Base-by-base conservation (phyloP, 2,888 invertebrate species). In the Periphyllus acericola region DNA sequence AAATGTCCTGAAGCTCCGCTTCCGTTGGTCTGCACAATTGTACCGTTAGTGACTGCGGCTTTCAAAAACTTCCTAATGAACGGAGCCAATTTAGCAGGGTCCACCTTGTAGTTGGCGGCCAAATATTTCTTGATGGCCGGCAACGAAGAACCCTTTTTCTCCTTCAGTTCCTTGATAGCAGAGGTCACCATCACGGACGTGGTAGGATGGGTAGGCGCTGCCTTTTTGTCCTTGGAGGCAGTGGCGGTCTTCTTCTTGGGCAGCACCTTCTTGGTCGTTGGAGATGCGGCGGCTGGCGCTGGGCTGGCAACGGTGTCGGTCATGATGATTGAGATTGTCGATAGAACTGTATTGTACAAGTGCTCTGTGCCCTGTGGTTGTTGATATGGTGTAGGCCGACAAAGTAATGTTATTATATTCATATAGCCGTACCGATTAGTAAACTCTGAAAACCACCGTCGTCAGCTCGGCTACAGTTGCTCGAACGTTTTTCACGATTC, bases 21-120 rank as follows among this genome's bases (percentile, higher is more conserved):
- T 46, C 46, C 46, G 8, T 46, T 46, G 46, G 46, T 46, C 46
- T 46, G 46, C 46, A 46, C 46, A 11, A 46, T 46, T 11, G 46
- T 46, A 8, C 11, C 11, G 46, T 46, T 90, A 1, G 91, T 92
- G n/a, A 94, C 93, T 29, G 93, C 93, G n/a, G 91, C 91, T 91
- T 93, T 94, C 89, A 94, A 90, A 90, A 93, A 94, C 89, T 93
- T 93, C 89, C 93, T 93, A 90, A 95, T 94, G 91, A 93, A 94
- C 3, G 93, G 92, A 1, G 93, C 92, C 78, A 93, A 90, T 90
- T 94, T 94, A 89, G 93, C 93, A 0, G 92, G 92, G 90, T 94
- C 94, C 11, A 94, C 92, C 89, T 93, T 93, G 92, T 94, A 94
- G 89, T 93, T 93, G 40, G 92, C 92, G 19, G 92, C 91, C 8